Percentiles rank a stretch among this genome's conserved stretches.
These are phyloP conservation scores for Andricus quercusramuli DNA, from an alignment of 2,888 invertebrate species.

Conservation along the genomic window DNA sequence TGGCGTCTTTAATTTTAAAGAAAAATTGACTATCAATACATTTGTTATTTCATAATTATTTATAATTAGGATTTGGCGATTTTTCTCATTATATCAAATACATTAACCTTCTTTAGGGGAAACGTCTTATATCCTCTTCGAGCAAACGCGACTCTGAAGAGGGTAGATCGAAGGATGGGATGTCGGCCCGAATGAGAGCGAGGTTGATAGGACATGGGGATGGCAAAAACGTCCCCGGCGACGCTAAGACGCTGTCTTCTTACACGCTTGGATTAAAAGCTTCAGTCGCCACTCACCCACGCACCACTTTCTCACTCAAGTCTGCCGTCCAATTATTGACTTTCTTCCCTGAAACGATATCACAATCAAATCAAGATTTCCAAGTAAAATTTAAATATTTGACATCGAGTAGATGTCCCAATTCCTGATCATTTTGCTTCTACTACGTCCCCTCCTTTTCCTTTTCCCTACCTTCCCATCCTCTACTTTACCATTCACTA, in stretches of 20 bases:
- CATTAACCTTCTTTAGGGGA: not conserved
- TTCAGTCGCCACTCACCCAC: constrained; percentile 49
- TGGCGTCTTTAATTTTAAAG: too few species aligned
- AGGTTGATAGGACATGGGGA: constrained; percentile 61
- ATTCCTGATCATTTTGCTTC: too few species aligned
- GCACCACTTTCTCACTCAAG: not conserved
- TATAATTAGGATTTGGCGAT: not conserved
- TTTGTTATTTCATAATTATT: not conserved
- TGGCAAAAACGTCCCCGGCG: constrained; percentile 65
- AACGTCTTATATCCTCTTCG: not conserved
- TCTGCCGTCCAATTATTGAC: not conserved
- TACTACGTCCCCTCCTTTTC: too few species aligned
- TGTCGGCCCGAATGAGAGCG: constrained; percentile 48
- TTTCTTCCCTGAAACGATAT: too few species aligned
- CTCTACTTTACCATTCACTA: too few species aligned
- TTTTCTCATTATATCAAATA: not conserved
- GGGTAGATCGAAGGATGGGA: constrained; percentile 42
- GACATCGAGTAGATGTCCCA: too few species aligned
- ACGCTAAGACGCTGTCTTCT: constrained; percentile 70
- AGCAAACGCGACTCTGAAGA: constrained; percentile 21
- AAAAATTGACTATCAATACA: not conserved
- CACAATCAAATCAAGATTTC: too few species aligned
- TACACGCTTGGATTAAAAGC: constrained; percentile 69
- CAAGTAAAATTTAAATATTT: too few species aligned
- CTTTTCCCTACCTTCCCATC: too few species aligned